phyloP scores from a whole-genome alignment of 2,113 vertebrate genomes.

The Speoplatyrhinus poulsoni region DNA sequence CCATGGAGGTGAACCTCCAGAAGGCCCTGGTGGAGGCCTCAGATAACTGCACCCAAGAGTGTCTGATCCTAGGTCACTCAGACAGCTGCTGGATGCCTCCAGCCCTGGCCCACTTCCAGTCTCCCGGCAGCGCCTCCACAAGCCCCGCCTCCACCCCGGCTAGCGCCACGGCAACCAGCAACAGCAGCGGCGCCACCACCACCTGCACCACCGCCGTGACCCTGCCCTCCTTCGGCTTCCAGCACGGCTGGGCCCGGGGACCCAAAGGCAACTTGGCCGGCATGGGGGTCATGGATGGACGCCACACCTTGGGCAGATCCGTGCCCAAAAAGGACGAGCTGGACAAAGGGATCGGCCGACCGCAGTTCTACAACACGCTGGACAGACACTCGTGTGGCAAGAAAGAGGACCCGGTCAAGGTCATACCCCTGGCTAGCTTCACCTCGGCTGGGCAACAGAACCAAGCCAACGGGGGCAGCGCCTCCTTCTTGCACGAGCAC shows the following conservation, averaged over 20 bases:
- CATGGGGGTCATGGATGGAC: conserved; percentile 76
- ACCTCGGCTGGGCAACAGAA: conserved; percentile 74
- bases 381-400: conserved; percentile 84
- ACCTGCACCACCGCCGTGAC: conserved; percentile 56
- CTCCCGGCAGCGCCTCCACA: conserved; percentile 60
- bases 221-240: conserved; percentile 83
- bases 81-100: conserved; percentile 99
- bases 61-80: conserved; percentile 94
- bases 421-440: conserved; percentile 91
- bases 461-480: conserved; percentile 55
- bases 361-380: conserved; percentile 89
- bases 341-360: conserved; percentile 81
- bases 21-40: conserved; percentile 92
- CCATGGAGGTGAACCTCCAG: conserved; percentile 91
- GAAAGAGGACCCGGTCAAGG: conserved; percentile 86
- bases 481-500: conserved; percentile 85
- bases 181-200: conserved; percentile 57
- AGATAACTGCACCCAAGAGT: conserved; percentile 96
- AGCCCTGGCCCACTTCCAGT: conserved; percentile 82
- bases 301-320: conserved; percentile 85
- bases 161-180: conserved; percentile 3
- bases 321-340: conserved; percentile 86
- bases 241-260: conserved; percentile 81
- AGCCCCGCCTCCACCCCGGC: conserved; percentile 64
- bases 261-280: conserved; percentile 73